A percentile compares a stretch with the other conserved stretches of the same genome.
phyloP scores from a whole-genome alignment of 1,140 invertebrate genomes.

The Centruroides sculpturatus region DNA sequence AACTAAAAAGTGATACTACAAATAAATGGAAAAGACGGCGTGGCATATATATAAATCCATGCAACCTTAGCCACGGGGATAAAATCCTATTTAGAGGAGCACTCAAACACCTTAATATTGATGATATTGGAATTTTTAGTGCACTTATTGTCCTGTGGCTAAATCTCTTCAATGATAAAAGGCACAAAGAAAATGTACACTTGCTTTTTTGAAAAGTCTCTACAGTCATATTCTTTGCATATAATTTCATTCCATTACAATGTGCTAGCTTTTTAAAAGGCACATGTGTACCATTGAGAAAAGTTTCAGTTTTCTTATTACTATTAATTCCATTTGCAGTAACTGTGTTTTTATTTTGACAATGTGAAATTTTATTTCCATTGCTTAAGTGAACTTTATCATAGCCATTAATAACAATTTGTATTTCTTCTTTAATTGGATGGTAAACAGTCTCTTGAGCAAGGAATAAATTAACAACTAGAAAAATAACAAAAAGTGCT shows the following conservation, averaged over 20 bases:
- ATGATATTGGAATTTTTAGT: too few relatives aligned
- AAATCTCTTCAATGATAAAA: too few relatives aligned
- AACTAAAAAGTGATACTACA: constrained; percentile 21
- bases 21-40: constrained; percentile 28
- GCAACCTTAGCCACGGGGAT: constrained; percentile 15
- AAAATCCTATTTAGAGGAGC: not conserved
- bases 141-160: too few relatives aligned
- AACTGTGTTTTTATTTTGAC: too few relatives aligned
- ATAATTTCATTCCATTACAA: too few relatives aligned
- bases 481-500: constrained; percentile 17
- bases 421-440: not conserved
- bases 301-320: not conserved
- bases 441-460: constrained; percentile 16
- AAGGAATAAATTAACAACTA: constrained; percentile 17
- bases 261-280: not conserved
- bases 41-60: constrained; percentile 22
- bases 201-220: too few relatives aligned
- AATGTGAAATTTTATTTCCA: not conserved
- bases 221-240: too few relatives aligned
- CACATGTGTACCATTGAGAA: not conserved
- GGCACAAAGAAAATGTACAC: too few relatives aligned
- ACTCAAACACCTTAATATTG: too few relatives aligned
- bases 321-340: too few relatives aligned
- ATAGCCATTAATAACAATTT: not conserved
- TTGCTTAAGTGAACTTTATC: not conserved